These are phyloP conservation scores for Cyclophora punctaria DNA, from an alignment of 2,888 invertebrate species.

Conservation along the genomic window DNA sequence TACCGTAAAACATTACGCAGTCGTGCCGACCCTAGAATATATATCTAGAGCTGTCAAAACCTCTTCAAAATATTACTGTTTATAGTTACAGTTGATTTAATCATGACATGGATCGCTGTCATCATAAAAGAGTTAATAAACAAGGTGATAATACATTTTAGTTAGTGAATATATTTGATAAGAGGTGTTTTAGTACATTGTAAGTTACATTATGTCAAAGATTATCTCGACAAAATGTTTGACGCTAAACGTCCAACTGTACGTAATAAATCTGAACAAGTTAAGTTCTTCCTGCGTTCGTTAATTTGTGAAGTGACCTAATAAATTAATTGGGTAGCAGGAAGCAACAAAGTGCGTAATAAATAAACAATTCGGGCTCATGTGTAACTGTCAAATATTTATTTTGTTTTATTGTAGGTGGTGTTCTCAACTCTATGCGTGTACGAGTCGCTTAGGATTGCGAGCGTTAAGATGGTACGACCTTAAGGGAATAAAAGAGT, in stretches of 20 bases:
- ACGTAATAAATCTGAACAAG: slow-evolving; percentile 39
- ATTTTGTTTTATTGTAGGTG: slow-evolving; percentile 37
- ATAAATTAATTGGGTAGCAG: slow-evolving; percentile 63
- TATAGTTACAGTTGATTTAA: too few relatives aligned
- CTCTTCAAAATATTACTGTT: slow-evolving; percentile 21
- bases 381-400: slow-evolving; percentile 43
- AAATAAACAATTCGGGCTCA: slow-evolving; percentile 53
- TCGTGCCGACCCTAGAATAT: slow-evolving; percentile 53
- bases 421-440: slow-evolving; percentile 49
- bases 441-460: slow-evolving; percentile 50
- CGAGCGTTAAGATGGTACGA: slow-evolving; percentile 57
- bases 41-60: slow-evolving; percentile 57
- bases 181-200: too few relatives aligned
- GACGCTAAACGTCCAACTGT: slow-evolving; percentile 19
- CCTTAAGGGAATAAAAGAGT: slow-evolving; percentile 58
- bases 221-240: not conserved
- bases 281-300: slow-evolving; percentile 57
- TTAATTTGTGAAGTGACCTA: slow-evolving; percentile 58
- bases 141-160: too few relatives aligned
- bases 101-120: too few relatives aligned
- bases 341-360: slow-evolving; percentile 62
- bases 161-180: too few relatives aligned
- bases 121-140: too few relatives aligned
- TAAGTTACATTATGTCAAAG: not conserved
- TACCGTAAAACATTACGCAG: slow-evolving; percentile 75